Conservation (phyloP, 64 coral and sea anemone genomes). For the Porites australiensis region DNA sequence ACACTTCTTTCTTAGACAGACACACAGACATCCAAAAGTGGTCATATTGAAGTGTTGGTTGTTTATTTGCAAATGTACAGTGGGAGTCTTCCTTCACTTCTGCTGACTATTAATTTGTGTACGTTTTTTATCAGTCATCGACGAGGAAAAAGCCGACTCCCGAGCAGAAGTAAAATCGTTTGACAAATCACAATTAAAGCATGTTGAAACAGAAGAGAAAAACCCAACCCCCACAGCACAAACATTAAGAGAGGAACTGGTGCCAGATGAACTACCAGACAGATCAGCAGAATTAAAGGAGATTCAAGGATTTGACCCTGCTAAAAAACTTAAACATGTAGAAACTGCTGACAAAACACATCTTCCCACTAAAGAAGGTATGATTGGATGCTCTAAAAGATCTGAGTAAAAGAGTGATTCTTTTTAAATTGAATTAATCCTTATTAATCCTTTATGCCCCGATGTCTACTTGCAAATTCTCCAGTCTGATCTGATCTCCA, state of each 20-base stretch:
- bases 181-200: constrained; percentile 68
- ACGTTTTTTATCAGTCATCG: background rate
- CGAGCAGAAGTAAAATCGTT: constrained; percentile 63
- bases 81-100: background rate
- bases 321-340: constrained; percentile 64
- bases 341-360: constrained; percentile 64
- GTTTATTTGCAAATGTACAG: too few species aligned
- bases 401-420: too few species aligned
- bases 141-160: constrained; percentile 27
- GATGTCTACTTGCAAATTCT: too few species aligned
- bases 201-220: constrained; percentile 76
- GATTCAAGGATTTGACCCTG: constrained; percentile 53
- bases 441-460: too few species aligned
- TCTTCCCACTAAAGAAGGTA: constrained; percentile 56
- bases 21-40: too few species aligned
- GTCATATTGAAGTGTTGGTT: too few species aligned
- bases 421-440: too few species aligned
- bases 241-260: constrained; percentile 12
- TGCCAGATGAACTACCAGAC: constrained; percentile 29
- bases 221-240: constrained; percentile 44
- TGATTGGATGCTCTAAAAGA: too few species aligned
- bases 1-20: too few species aligned
- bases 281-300: constrained; percentile 58
- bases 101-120: background rate
- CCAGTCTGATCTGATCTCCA: too few species aligned